Percentiles rank a stretch among this genome's conserved stretches.
These are phyloP conservation scores for Orbicella faveolata DNA, from an alignment of 64 coral and sea anemone species.

Conservation along the genomic window DNA sequence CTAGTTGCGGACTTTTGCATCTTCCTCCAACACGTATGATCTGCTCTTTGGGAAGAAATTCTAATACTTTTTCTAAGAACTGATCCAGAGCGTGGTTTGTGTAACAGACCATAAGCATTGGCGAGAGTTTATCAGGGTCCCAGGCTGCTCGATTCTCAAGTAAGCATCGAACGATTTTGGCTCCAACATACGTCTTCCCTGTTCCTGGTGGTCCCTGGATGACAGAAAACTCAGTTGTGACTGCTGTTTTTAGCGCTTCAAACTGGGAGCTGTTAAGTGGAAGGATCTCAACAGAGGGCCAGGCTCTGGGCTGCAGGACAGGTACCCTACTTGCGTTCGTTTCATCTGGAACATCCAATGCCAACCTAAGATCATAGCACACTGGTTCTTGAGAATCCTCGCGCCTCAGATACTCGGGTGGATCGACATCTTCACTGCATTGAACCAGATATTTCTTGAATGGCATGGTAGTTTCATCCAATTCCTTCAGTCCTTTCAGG, in stretches of 20 bases:
- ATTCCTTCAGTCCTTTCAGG: slow-evolving; percentile 54
- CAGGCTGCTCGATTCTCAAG: slow-evolving; percentile 41
- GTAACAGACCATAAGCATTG: slow-evolving; percentile 60
- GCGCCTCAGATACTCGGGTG: slow-evolving; percentile 45
- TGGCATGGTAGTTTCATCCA: slow-evolving; percentile 44
- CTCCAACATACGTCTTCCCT: slow-evolving; percentile 86
- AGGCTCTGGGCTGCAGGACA: slow-evolving; percentile 26
- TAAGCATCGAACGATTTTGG: slow-evolving; percentile 65
- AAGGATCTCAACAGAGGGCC: slow-evolving; percentile 54
- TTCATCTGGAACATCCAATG: neutral
- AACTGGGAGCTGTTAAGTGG: slow-evolving; percentile 66
- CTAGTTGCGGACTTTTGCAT: slow-evolving; percentile 45
- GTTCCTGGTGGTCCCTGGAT: slow-evolving; percentile 93
- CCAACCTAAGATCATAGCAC: slow-evolving; percentile 22
- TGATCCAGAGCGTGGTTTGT: slow-evolving; percentile 65
- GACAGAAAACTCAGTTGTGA: slow-evolving; percentile 76
- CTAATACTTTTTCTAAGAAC: slow-evolving; percentile 51
- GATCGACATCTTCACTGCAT: slow-evolving; percentile 21
- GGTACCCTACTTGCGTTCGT: slow-evolving; percentile 20
- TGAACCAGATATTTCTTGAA: slow-evolving; percentile 41
- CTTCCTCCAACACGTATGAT: slow-evolving; percentile 60
- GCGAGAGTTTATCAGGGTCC: neutral
- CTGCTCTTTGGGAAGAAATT: slow-evolving; percentile 3
- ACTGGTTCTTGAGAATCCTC: neutral
- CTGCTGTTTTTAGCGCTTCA: slow-evolving; percentile 66